Base-by-base conservation (phyloP, 1,140 invertebrate genomes). In the Periplaneta americana region DNA sequence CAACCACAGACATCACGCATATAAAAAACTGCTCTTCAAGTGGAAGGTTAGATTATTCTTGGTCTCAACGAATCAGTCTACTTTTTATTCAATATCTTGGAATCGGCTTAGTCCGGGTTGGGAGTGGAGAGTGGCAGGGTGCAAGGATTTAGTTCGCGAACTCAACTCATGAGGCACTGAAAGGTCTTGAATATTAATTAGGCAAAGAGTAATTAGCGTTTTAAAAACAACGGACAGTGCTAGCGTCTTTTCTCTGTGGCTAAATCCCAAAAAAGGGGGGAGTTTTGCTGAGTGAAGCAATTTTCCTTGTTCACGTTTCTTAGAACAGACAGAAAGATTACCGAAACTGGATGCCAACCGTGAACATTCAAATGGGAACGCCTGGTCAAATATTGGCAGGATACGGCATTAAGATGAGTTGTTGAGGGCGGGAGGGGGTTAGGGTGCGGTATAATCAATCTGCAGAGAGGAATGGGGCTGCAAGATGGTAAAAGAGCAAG, bases 111-210 rank as follows among this genome's bases (percentile, higher is more conserved):
- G 31, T 2, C 15, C n/a, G 75, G 32, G 75, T 33, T n/a, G n/a
- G n/a, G n/a, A n/a, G n/a, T n/a, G n/a, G n/a, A n/a, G n/a, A n/a
- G 75, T 77, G 75, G 35, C n/a, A 77, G 31, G 8, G 33, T 6
- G 75, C 8, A 33, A 31, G n/a, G 17, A 77, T 22, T 10, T 5
- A 31, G 1, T 34, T 18, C 33, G 31, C 28, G 35, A 28, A 77
- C 10, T 77, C 31, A 34, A 77, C 33, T 36, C 75, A 77, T 87
- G 87, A 88, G 86, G 87, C 86, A 88, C 87, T 87, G 86, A 87
- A 88, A 88, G 87, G 88, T 88, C 87, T 86, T 89, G 88, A 89
- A 89, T 89, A 89, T 89, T 89, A 88, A 89, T 88, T 87, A 88
- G 88, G 88, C 87, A 88, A 88, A 88, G 48, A 66, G 88, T 88